A percentile compares a stretch with the other conserved stretches of the same genome.
phyloP scores from a whole-genome alignment of 2,113 vertebrate species.

The Nyctereutes procyonoides region DNA sequence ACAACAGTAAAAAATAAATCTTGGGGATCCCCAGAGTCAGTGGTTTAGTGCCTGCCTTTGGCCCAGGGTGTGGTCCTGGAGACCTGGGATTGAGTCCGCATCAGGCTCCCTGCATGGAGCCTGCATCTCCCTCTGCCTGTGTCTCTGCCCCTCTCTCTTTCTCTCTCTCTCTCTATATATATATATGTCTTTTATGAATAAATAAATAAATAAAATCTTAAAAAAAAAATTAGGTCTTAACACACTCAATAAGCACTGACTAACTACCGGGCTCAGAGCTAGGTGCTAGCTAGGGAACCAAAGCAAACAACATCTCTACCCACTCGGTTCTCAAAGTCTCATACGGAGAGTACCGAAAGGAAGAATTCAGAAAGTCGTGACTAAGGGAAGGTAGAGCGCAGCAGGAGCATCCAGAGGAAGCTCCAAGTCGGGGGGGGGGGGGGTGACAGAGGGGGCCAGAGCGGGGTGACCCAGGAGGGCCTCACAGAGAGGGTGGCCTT shows the following conservation, averaged over 20 bases:
- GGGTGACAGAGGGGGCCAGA: too few relatives aligned
- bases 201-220: too few relatives aligned
- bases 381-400: accelerated
- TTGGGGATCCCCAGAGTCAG: too few relatives aligned
- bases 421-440: accelerated
- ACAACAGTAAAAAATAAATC: not conserved
- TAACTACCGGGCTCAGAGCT: not conserved
- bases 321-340: not conserved
- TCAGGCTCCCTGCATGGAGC: too few relatives aligned
- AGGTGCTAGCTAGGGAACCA: not conserved
- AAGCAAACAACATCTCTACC: not conserved
- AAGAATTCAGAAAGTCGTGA: not conserved
- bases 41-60: too few relatives aligned
- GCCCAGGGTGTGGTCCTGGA: too few relatives aligned
- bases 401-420: accelerated
- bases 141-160: too few relatives aligned
- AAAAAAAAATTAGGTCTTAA: not conserved
- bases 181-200: too few relatives aligned
- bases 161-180: too few relatives aligned
- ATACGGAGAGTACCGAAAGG: not conserved
- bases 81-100: too few relatives aligned
- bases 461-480: not conserved
- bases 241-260: not conserved
- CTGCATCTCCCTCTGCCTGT: too few relatives aligned
- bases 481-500: not conserved